These are phyloP conservation scores for Coccyzus lansbergi DNA, from an alignment of 2,797 vertebrate genomes.

Conservation along the genomic window DNA sequence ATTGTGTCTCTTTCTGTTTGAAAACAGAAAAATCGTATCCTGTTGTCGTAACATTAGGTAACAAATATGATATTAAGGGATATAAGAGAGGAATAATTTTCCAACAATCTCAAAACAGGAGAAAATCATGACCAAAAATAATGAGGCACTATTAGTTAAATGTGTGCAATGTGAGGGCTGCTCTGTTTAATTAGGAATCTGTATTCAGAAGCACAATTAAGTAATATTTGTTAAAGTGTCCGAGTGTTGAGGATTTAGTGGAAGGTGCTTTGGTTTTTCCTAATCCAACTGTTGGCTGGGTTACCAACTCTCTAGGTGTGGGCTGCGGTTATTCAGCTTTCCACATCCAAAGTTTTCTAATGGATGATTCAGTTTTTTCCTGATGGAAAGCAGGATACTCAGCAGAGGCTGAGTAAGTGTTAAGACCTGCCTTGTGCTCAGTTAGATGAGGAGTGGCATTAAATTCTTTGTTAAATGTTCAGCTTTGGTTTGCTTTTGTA, in stretches of 20 bases:
- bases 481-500: neutral
- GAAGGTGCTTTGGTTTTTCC: neutral
- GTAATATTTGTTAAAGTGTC: neutral
- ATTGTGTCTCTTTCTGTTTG: constrained; percentile 67
- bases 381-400: neutral
- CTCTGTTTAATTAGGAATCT: neutral
- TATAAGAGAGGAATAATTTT: neutral
- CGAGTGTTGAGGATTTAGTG: neutral
- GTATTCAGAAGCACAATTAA: neutral
- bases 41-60: constrained; percentile 34
- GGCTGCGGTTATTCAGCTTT: neutral
- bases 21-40: constrained; percentile 61
- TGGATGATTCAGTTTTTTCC: neutral
- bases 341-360: neutral
- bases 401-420: accelerated
- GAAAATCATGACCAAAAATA: neutral
- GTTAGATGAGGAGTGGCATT: neutral
- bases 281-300: accelerated
- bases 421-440: neutral
- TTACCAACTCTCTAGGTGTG: neutral
- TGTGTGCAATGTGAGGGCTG: neutral
- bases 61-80: constrained; percentile 3
- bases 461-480: neutral
- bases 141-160: neutral
- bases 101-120: neutral